phyloP scores from a whole-genome alignment of 2,888 invertebrate species.

The Oconnorella tubifera region DNA sequence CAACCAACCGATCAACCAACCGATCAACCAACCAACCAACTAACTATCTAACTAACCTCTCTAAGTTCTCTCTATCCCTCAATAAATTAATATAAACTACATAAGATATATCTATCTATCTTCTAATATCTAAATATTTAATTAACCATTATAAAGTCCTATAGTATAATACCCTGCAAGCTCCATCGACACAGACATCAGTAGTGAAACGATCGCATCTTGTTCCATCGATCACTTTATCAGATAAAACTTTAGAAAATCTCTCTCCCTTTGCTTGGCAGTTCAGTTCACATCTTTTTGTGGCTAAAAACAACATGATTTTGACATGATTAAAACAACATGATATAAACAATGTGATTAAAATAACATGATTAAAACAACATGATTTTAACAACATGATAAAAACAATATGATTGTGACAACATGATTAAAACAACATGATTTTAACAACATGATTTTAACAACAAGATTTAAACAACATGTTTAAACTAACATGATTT shows the following conservation, averaged over 20 bases:
- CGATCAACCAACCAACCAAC: too few relatives aligned
- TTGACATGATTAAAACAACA: neutral
- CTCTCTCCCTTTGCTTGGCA: conserved; percentile 88
- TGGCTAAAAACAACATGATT: conserved; percentile 2
- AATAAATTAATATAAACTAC: too few relatives aligned
- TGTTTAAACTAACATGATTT: too few relatives aligned
- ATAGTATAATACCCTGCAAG: conserved; percentile 46
- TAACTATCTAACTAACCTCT: too few relatives aligned
- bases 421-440: neutral
- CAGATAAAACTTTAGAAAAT: conserved; percentile 82
- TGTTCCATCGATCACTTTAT: conserved; percentile 72
- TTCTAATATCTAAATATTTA: too few relatives aligned
- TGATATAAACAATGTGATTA: neutral
- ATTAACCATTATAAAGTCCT: too few relatives aligned
- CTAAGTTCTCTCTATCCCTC: too few relatives aligned
- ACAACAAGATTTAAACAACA: too few relatives aligned
- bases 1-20: too few relatives aligned
- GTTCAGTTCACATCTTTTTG: conserved; percentile 78
- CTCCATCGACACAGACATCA: conserved; percentile 22
- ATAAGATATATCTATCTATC: too few relatives aligned
- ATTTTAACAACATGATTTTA: too few relatives aligned
- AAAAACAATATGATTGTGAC: too few relatives aligned
- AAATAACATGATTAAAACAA: neutral
- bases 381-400: neutral
- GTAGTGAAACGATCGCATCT: conserved; percentile 47